These are phyloP conservation scores for Apogon talboti DNA, from an alignment of 2,797 vertebrate species.

Conservation along the genomic window DNA sequence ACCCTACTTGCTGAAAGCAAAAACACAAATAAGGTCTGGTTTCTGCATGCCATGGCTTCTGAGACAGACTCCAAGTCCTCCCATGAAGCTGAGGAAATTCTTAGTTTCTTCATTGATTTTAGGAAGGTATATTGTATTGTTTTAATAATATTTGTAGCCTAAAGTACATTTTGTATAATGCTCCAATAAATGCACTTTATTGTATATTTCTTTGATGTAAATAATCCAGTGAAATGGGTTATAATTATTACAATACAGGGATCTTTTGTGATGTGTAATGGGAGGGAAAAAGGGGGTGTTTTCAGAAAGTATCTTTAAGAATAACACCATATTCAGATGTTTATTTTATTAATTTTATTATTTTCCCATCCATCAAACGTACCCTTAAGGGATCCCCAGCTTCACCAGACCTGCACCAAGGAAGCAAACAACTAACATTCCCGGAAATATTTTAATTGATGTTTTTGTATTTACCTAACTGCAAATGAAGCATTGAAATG, in stretches of 20 bases:
- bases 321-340: neutral
- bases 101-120: slow-evolving; percentile 12
- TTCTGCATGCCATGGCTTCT: slow-evolving; percentile 23
- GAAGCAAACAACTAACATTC: slow-evolving; percentile 43
- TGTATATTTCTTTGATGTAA: neutral
- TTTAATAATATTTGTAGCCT: neutral
- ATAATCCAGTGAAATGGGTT: slow-evolving; percentile 1
- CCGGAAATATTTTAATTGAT: slow-evolving; percentile 63
- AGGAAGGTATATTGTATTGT: neutral
- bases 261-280: neutral
- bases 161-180: neutral
- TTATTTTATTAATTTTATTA: neutral
- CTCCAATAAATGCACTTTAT: neutral
- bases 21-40: slow-evolving; percentile 63
- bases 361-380: neutral
- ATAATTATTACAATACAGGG: neutral
- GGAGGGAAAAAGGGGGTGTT: neutral
- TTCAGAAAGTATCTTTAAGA: neutral
- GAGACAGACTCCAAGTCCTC: slow-evolving; percentile 8
- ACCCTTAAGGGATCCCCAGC: slow-evolving; percentile 1
- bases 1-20: slow-evolving; percentile 76
- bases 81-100: slow-evolving; percentile 1
- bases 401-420: slow-evolving; percentile 17
- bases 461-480: slow-evolving; percentile 76
- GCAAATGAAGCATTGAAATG: slow-evolving; percentile 77